Evolutionary conservation across 2,888 invertebrate genomes (phyloP), one percentile per base, ranked within the genome.

Genomic region (Chymomyza caudatula): DNA sequence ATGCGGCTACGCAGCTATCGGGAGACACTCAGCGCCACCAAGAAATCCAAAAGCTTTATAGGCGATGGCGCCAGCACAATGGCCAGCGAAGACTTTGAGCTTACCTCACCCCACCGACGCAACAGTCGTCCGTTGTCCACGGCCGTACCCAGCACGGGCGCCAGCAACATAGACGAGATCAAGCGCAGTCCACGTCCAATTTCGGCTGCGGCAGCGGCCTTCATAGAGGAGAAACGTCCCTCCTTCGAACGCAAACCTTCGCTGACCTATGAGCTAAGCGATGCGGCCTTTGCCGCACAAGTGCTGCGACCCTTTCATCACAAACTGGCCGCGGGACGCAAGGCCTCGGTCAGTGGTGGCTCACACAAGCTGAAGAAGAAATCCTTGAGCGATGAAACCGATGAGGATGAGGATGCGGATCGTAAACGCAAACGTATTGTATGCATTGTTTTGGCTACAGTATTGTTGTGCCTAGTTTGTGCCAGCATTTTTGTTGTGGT

Each of bases 401-500:
- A 90, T 47, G 90, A 89, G 43, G 93, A 93, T 69, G 92, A 92
- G 70, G 92, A 93, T 76, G 93, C 94, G 85, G 94, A 94, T 80
- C 93, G 93, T 56, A 92, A 94, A 69, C 92, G 95, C 71, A 93
- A 94, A 66, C 93, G 93, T 76, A 93, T 95, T 77, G 94, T 94
- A 58, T 94, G 93, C 84, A 93, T 94, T 80, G 93, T 95, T 67
- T 92, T 94, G 43, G 87, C 80, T 74, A 94, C 93, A 42, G 94
- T 94, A 42, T 95, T 95, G 91, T 91, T 94, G 90, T 94, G 95
- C 89, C 92, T 95, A 84, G 93, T 94, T 77, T 92, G 94, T 84
- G 93, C 95, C 67, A 94, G 95, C 83, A 93, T 95, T 73, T 93
- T 95, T 86, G 94, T 94, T 85, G 95, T 96, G 88, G 93, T 95